Percentiles rank a stretch among this genome's conserved stretches.
Evolutionary conservation across 2,113 vertebrate species (phyloP).

Genomic region (Perccottus glenii): DNA sequence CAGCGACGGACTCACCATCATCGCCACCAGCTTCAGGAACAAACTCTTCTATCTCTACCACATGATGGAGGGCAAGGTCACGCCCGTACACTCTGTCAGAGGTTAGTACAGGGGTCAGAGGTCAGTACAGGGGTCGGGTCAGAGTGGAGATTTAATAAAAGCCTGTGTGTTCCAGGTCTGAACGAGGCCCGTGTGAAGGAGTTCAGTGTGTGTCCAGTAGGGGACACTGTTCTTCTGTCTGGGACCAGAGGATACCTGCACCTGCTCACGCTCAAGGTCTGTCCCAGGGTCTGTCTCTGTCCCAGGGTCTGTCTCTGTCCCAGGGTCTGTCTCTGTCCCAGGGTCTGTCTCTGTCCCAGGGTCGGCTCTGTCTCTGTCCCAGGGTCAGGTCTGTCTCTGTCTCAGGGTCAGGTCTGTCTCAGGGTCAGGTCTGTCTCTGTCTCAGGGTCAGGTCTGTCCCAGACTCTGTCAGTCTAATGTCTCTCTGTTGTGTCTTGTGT

Average conservation of each 20-base stretch:
- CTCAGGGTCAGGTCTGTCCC: too few species aligned
- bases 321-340: too few species aligned
- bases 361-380: too few species aligned
- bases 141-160: not conserved
- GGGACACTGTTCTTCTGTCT: slow-evolving; percentile 86
- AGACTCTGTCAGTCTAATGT: not conserved
- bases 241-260: slow-evolving; percentile 90
- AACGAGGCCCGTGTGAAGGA: slow-evolving; percentile 84
- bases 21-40: slow-evolving; percentile 87
- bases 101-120: slow-evolving; percentile 69
- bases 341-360: too few species aligned
- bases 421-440: too few species aligned
- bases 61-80: slow-evolving; percentile 91
- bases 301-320: too few species aligned
- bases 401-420: too few species aligned
- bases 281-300: too few species aligned
- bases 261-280: slow-evolving; percentile 88
- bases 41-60: slow-evolving; percentile 94
- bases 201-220: slow-evolving; percentile 91
- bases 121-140: not conserved
- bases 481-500: not conserved
- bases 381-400: too few species aligned
- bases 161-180: slow-evolving; percentile 78
- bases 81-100: slow-evolving; percentile 83
- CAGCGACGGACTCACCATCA: slow-evolving; percentile 85